Conservation (phyloP, 2,888 invertebrate genomes). For the Crocallis elinguaria region DNA sequence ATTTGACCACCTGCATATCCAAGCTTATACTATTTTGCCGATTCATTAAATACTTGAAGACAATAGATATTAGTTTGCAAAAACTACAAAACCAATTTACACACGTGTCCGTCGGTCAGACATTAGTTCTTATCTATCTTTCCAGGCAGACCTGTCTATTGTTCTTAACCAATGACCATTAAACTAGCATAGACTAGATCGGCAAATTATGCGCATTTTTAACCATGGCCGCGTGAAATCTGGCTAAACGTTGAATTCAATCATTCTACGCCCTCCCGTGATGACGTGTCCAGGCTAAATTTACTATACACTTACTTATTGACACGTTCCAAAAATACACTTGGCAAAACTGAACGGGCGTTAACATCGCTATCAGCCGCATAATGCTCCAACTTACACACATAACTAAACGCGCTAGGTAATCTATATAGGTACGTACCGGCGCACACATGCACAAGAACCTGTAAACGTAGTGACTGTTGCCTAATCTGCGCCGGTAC, state of each 20-base stretch:
- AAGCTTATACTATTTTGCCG: too few relatives aligned
- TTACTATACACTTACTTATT: conserved; percentile 83
- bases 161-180: conserved; percentile 41
- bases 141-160: conserved; percentile 28
- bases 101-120: neutral
- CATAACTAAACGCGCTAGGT: conserved; percentile 40
- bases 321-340: conserved; percentile 84
- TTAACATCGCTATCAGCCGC: conserved; percentile 82
- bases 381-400: conserved; percentile 70
- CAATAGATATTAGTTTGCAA: too few relatives aligned
- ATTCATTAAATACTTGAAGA: too few relatives aligned
- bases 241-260: conserved; percentile 63
- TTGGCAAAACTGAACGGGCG: conserved; percentile 84
- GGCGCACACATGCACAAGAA: conserved; percentile 39
- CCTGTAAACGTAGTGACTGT: conserved; percentile 15
- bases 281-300: conserved; percentile 81
- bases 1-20: too few relatives aligned
- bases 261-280: conserved; percentile 64
- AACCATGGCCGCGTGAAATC: conserved; percentile 46
- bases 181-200: conserved; percentile 37
- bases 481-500: conserved; percentile 14
- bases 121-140: neutral
- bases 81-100: too few relatives aligned
- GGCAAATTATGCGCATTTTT: conserved; percentile 46
- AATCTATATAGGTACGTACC: conserved; percentile 43